Evolutionary conservation across 1,140 invertebrate genomes (phyloP).

Genomic region (Gryllus bimaculatus): DNA sequence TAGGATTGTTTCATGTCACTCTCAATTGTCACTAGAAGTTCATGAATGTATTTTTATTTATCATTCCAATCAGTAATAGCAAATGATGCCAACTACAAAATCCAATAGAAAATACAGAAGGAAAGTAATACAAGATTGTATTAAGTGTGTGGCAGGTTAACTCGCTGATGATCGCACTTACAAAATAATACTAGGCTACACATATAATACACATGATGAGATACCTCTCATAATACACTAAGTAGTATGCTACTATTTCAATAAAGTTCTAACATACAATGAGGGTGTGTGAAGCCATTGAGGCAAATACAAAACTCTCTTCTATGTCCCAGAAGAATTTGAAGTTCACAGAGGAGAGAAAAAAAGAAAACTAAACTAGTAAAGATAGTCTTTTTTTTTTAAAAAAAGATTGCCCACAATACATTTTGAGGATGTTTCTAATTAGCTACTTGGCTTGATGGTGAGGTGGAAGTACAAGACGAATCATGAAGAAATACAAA

Average conservation of each 20-base stretch:
- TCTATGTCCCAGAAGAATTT: constrained; percentile 11
- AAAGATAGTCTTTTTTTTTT: constrained; percentile 10
- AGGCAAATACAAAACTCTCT: constrained; percentile 20
- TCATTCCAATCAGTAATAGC: constrained; percentile 12
- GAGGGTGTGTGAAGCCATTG: constrained; percentile 19
- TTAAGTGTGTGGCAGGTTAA: constrained; percentile 14
- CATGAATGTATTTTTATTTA: constrained; percentile 12
- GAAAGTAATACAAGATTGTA: constrained; percentile 19
- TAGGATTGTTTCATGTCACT: background rate
- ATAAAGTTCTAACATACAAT: constrained; percentile 16
- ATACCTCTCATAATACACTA: constrained; percentile 20
- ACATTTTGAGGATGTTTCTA: background rate
- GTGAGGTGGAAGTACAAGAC: constrained; percentile 12
- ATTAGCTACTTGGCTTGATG: constrained; percentile 13
- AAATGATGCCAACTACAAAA: constrained; percentile 21
- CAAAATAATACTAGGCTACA: constrained; percentile 23
- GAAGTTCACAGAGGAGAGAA: constrained; percentile 11
- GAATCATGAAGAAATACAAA: constrained; percentile 14
- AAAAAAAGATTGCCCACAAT: constrained; percentile 8
- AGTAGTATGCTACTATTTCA: constrained; percentile 17
- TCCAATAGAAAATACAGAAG: constrained; percentile 22
- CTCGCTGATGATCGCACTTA: constrained; percentile 22
- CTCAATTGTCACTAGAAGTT: background rate
- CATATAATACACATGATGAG: constrained; percentile 24
- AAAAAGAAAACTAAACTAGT: constrained; percentile 9